These are phyloP conservation scores for Zingel zingel DNA, from an alignment of 2,113 vertebrate species.

Conservation along the genomic window DNA sequence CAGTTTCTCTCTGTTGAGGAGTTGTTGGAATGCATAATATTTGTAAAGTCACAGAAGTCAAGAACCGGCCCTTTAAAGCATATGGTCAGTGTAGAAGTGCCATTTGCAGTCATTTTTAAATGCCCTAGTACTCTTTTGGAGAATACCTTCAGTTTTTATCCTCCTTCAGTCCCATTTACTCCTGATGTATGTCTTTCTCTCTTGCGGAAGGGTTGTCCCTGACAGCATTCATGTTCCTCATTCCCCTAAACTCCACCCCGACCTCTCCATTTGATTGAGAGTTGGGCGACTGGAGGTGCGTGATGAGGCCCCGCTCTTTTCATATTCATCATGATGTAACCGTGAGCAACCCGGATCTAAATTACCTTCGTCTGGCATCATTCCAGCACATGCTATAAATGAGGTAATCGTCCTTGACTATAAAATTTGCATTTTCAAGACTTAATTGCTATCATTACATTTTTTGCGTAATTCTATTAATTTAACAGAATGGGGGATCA, in stretches of 20 bases:
- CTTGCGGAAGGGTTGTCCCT: slow-evolving; percentile 47
- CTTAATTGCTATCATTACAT: slow-evolving; percentile 99
- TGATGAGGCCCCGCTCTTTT: slow-evolving; percentile 88
- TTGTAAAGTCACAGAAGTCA: slow-evolving; percentile 58
- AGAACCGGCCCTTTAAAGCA: slow-evolving; percentile 38
- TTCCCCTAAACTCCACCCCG: slow-evolving; percentile 45
- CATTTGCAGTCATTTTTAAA: slow-evolving; percentile 29
- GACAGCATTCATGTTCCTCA: slow-evolving; percentile 46
- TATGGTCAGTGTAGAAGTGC: slow-evolving; percentile 17
- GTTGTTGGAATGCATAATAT: slow-evolving; percentile 61
- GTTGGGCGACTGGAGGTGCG: slow-evolving; percentile 76
- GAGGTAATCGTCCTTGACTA: slow-evolving; percentile 99
- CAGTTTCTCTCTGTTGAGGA: slow-evolving; percentile 17
- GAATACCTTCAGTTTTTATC: slow-evolving; percentile 10
- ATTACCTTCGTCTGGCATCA: slow-evolving; percentile 99
- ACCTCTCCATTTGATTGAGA: slow-evolving; percentile 78
- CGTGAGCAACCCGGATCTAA: slow-evolving; percentile 96
- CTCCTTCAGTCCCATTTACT: slow-evolving; percentile 30
- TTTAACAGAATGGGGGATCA: slow-evolving; percentile 99
- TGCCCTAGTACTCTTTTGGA: slow-evolving; percentile 1
- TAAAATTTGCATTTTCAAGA: slow-evolving; percentile 99
- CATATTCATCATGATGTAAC: slow-evolving; percentile 99
- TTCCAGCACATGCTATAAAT: slow-evolving; percentile 99
- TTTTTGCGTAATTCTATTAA: slow-evolving; percentile 99
- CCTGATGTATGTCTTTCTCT: slow-evolving; percentile 51